Conservation (phyloP, 2,888 invertebrate species). For the Mellilla xanthometata region DNA sequence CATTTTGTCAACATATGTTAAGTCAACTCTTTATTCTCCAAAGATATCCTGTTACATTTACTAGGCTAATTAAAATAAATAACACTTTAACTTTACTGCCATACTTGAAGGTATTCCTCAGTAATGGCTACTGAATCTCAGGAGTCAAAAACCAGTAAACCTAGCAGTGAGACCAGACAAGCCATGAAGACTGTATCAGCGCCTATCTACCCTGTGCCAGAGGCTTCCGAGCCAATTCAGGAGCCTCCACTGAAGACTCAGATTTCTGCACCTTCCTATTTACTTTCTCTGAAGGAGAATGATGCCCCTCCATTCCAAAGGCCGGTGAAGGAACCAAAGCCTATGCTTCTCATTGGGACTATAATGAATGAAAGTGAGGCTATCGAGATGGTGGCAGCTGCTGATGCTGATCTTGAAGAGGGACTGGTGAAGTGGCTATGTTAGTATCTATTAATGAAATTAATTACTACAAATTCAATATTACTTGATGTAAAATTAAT, state of each 20-base stretch:
- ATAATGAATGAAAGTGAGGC: constrained; percentile 56
- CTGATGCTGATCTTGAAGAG: constrained; percentile 37
- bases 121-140: no score
- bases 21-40: no score
- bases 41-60: no score
- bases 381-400: constrained; percentile 54
- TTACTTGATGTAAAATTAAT: no score
- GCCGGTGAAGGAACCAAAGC: constrained; percentile 42
- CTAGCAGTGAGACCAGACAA: background rate
- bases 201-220: constrained; percentile 33
- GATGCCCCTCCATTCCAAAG: constrained; percentile 59
- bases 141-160: no score
- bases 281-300: constrained; percentile 60
- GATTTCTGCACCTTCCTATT: constrained; percentile 66
- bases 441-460: constrained; percentile 30
- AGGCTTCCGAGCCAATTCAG: constrained; percentile 1
- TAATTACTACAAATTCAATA: no score
- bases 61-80: no score
- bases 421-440: constrained; percentile 52
- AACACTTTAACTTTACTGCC: no score
- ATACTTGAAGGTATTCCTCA: no score
- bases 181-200: constrained; percentile 45
- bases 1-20: no score
- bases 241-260: constrained; percentile 38
- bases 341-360: constrained; percentile 49